Evolutionary conservation across 1,140 invertebrate species (phyloP), one percentile per base, ranked within the genome.

Genomic region (Magallana ariakensis): DNA sequence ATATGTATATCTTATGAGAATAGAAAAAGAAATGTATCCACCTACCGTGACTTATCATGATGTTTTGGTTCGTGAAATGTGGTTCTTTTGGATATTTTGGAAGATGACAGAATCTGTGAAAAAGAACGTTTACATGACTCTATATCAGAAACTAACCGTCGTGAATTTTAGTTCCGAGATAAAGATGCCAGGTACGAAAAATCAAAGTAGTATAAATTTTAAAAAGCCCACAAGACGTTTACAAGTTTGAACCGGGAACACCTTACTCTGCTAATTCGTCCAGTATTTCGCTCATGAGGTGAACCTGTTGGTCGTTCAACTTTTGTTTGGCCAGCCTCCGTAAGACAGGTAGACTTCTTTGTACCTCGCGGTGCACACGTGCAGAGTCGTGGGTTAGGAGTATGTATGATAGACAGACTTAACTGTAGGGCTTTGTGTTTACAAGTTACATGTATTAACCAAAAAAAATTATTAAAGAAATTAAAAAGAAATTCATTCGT

Each of bases 41-140:
- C 66, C 90, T 89, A 94, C 94, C 93, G 87, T 94, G 93, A 70
- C 93, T 94, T 19, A 94, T 93, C 90, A 94, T 91, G 13, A 95
- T 93, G 85, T 93, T 94, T 83, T 95, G 94, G 84, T 95, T 95
- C 93, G 94, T 94, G 85, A 92, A 92, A 85, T 93, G 93, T 5
- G 93, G 92, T 85, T 94, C 94, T 22, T 93, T 91, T 66, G 91
- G 89, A 7, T 91, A 92, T 83, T 94, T 94, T 82, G 93, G 93
- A 26, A 94, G 86, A 85, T 93, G 92, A 84, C 93, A 94, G 70
- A 93, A 94, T 82, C 92, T 93, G 80, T 11, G 91, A 87, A 54
- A n/a, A 81, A n/a, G 22, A 46, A 70, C 75, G 16, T 80, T 80
- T 19, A 19, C 75, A 80, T 33, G 11, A 26, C 26, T 26, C 26